Percentiles rank a stretch among this genome's conserved stretches.
Evolutionary conservation across 1,140 invertebrate genomes (phyloP).

Genomic region (Aethina tumida): DNA sequence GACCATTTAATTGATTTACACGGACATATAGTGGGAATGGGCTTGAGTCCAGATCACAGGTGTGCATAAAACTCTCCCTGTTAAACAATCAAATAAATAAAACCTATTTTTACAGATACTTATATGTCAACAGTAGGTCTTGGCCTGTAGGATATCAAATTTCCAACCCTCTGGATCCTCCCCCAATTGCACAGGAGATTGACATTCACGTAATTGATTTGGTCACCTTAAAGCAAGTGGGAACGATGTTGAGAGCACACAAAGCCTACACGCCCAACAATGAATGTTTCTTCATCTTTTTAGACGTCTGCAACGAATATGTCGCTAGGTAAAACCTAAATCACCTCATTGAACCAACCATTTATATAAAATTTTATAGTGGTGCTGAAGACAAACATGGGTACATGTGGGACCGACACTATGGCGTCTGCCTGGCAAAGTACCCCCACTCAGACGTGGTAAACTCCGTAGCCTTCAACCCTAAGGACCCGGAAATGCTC

Average conservation of each 20-base stretch:
- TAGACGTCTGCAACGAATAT: conserved; percentile 77
- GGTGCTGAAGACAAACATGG: conserved; percentile 80
- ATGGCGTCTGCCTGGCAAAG: conserved; percentile 67
- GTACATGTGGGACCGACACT: conserved; percentile 81
- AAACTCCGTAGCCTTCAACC: conserved; percentile 82
- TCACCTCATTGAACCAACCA: neutral
- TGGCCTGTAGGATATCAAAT: conserved; percentile 76
- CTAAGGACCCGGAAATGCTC: conserved; percentile 69
- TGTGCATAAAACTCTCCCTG: conserved; percentile 27
- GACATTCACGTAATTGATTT: conserved; percentile 86
- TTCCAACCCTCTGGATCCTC: conserved; percentile 68
- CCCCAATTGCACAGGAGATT: conserved; percentile 84
- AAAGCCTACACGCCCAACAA: conserved; percentile 81
- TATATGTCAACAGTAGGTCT: conserved; percentile 79
- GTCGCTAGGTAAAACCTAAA: conserved; percentile 60
- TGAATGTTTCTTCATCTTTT: conserved; percentile 84
- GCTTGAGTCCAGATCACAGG: conserved; percentile 77
- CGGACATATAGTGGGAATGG: conserved; percentile 85
- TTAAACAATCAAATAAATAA: neutral
- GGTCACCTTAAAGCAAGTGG: conserved; percentile 65
- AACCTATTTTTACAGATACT: conserved; percentile 48
- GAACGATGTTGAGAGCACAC: conserved; percentile 73
- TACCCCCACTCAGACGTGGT: conserved; percentile 75
- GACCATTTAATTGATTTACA: conserved; percentile 80
- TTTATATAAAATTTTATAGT: conserved; percentile 40